Evolutionary conservation across 2,888 invertebrate genomes (phyloP), one percentile per base, ranked within the genome.

Genomic region (Melanargia galathea): DNA sequence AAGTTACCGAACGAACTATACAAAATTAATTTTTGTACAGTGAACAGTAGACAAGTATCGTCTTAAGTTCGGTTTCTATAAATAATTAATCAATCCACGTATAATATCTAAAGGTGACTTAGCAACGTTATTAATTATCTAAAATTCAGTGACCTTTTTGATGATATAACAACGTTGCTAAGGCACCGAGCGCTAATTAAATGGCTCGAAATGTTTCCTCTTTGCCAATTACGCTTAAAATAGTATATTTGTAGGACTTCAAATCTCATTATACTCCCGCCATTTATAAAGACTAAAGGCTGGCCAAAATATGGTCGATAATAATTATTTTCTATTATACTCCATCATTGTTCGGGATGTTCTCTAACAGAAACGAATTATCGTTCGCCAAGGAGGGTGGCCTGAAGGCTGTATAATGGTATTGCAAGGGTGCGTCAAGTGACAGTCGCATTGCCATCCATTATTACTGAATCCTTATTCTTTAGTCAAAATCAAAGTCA

Each of bases 341-440:
- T 52, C 20, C 1, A 20, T 33, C 35, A 20, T 52, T 33, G 35
- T 35, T 58, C 35, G 60, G 60, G 45, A 60, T 55, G 49, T 57
- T 65, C 57, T 60, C 57, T 64, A 70, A 65, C 35, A 62, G 57
- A 57, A 80, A 80, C 73, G 78, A 81, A 82, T 84, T 80, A 81
- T 81, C 76, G 73, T 75, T 77, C 70, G 67, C 73, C 70, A 52
- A 30, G 73, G 79, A 74, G 65, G 71, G 66, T 72, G 73, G 75
- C 73, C 76, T 75, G 75, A 77, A 83, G 84, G 77, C 77, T 80
- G 73, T 81, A 77, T 86, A 86, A 87, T 86, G 84, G 82, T 82
- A 86, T 84, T 87, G 86, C 85, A 82, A 79, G 90, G 90, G 90
- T 84, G 90, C 82, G 90, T 90, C 90, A 84, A 84, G 82, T 82